A percentile compares a stretch with the other conserved stretches of the same genome.
These are phyloP conservation scores for Rana temporaria DNA, from an alignment of 2,113 vertebrate species.

Conservation along the genomic window DNA sequence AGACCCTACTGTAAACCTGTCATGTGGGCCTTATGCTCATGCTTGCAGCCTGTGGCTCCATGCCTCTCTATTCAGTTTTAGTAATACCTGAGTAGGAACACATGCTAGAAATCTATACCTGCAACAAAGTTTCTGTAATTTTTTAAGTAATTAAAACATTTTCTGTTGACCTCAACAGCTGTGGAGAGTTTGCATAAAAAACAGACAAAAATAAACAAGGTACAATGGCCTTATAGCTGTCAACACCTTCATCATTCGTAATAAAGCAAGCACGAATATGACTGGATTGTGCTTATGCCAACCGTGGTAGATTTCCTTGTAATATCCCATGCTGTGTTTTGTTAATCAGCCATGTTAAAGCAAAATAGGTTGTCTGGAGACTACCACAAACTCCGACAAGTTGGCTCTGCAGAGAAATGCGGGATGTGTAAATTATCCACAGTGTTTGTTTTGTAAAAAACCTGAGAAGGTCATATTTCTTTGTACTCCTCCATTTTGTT, in stretches of 20 bases:
- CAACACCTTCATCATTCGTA: neutral
- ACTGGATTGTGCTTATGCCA: neutral
- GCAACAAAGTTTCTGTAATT: neutral
- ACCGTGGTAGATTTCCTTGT: neutral
- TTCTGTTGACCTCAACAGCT: neutral
- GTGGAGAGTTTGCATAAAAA: neutral
- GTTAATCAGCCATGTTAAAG: neutral
- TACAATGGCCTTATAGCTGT: neutral
- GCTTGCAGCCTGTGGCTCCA: too few species aligned
- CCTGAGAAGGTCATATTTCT: constrained; percentile 15
- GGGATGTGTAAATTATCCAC: constrained; percentile 17
- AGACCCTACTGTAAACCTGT: too few species aligned
- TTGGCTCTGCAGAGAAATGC: neutral
- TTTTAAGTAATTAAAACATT: neutral
- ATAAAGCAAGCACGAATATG: neutral
- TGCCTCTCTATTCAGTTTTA: too few species aligned
- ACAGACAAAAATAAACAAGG: neutral
- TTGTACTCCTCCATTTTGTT: constrained; percentile 30
- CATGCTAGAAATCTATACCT: neutral
- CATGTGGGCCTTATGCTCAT: too few species aligned
- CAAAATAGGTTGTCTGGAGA: constrained; percentile 9
- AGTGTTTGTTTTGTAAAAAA: constrained; percentile 47
- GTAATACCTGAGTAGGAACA: neutral
- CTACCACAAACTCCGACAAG: neutral
- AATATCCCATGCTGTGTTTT: neutral